Base-by-base conservation (phyloP, 53 echinoderm and acorn worm species). In the Patiria pectinifera region DNA sequence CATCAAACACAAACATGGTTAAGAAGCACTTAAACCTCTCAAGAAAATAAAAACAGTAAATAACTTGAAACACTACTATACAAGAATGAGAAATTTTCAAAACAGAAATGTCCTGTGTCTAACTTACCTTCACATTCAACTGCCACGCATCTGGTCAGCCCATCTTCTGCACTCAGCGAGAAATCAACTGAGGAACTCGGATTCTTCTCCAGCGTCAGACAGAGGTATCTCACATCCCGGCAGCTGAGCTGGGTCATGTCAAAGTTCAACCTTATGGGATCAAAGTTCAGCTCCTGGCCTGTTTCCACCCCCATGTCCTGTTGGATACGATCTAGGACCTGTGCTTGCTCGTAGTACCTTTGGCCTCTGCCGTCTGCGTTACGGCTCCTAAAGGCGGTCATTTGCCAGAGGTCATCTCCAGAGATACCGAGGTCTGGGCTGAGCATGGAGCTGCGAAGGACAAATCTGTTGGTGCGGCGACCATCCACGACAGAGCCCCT, bases 121-220 rank as follows among this genome's bases (percentile, higher is more conserved):
- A 84, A 87, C 96, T 89, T 82, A 98, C 98, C 95, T 95, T 96
- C 96, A 83, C 98, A 98, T 59, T 79, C 85, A 3, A 95, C 72
- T 62, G 93, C 93, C 26, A 96, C 89, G 84, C 98, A 98, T 60
- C 91, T 92, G 35, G 96, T 98, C 13, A 98, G 95, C 46, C 93
- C 93, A 24, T 69, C 88, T 25, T 59, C 76, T 9, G 93, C 59
- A 11, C n/a, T 72, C 59, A 94, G 21, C 19, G 61, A 22, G 48
- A 94, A 95, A 79, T 89, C 83, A 19, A 95, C 94, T 45, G 92
- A 86, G 15, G 95, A 85, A 1, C 45, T 70, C 0, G 89, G 90
- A 58, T 95, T 77, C 47, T 85, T 95, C 46, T 92, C 86, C 22
- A 95, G 25, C 61, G 4, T 45, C 49, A 94, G 86, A 89, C 96